phyloP scores from a whole-genome alignment of 2,888 invertebrate genomes.

The Drosophila vallismaia region DNA sequence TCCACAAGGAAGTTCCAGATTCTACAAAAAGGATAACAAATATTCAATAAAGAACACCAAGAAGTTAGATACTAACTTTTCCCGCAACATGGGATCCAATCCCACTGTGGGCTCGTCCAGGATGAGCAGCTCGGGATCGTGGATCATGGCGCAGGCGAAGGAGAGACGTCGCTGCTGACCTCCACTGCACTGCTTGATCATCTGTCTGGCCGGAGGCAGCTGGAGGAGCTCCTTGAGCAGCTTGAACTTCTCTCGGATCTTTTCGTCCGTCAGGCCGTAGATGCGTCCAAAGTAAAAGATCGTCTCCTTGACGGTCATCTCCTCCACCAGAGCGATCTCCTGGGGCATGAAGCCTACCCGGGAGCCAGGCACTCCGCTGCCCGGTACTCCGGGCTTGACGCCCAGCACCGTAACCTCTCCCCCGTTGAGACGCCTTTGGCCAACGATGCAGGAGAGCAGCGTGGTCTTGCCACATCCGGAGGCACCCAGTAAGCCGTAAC shows the following conservation, averaged over 20 bases:
- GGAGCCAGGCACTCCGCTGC: conserved; percentile 88
- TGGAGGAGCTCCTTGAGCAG: conserved; percentile 90
- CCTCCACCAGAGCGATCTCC: conserved; percentile 91
- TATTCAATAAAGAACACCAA: background rate
- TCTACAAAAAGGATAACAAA: conserved; percentile 84
- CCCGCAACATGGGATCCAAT: conserved; percentile 93
- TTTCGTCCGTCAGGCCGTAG: conserved; percentile 89
- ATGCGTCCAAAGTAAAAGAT: conserved; percentile 94
- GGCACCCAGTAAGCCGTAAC: conserved; percentile 94
- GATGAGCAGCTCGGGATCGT: conserved; percentile 94
- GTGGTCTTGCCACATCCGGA: conserved; percentile 97
- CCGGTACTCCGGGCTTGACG: conserved; percentile 87
- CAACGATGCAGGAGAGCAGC: conserved; percentile 92
- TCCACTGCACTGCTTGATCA: conserved; percentile 91
- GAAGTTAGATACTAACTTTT: conserved; percentile 86
- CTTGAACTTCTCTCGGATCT: conserved; percentile 87
- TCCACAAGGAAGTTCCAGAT: conserved; percentile 94
- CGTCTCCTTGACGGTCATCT: conserved; percentile 92
- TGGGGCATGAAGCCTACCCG: conserved; percentile 96
- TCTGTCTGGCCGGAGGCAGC: conserved; percentile 88
- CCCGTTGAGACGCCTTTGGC: conserved; percentile 88
- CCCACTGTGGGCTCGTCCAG: conserved; percentile 98
- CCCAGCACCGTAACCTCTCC: conserved; percentile 92
- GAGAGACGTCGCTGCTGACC: conserved; percentile 96
- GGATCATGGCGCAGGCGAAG: conserved; percentile 93